Base-by-base conservation (phyloP, 92 coral and sea anemone genomes). In the Anthopleura xanthogrammica region DNA sequence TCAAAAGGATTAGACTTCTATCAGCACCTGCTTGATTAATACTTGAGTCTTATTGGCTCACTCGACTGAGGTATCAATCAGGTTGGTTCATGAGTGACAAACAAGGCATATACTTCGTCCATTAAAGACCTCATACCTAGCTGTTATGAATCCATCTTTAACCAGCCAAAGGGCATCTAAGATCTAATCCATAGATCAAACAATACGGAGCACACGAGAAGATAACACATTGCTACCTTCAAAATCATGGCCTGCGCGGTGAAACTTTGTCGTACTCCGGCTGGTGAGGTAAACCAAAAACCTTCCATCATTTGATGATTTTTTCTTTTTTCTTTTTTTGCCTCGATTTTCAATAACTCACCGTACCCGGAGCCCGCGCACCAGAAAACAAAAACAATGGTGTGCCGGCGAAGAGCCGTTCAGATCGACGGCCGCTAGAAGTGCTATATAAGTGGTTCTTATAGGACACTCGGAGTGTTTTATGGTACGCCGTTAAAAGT, bases 41-140 rank as follows among this genome's bases (percentile, higher is more conserved):
- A 23, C 74, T 68, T 14, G 14, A 68, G 74, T 12, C 74, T 68
- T 68, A 68, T 68, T 68, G 74, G 74, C 74, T 68, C 74, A 68
- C 29, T 68, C 41, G 41, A 68, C 36, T 29, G 24, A 68, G 74
- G 41, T 36, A 36, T 68, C 74, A 68, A 68, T 68, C 74, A 23
- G 13, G 5, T 12, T 23, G 19, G 70, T 22, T 5, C 3, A 4
- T 29, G 41, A 24, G 74, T 68, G 74, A 68, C 74, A 24, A 5
- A 24, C 74, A 24, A 4, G 74, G 14, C 5, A 16, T 36, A 68
- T 68, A 62, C 70, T 62, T 23, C 70, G 58, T 14, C 16, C 58
- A 54, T 54, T 14, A 54, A 14, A 54, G 58, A 14, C 58, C 58
- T 54, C 58, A 54, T 46, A 54, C 58, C 16, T 54, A 2, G 19